Base-by-base conservation (phyloP, 2,797 vertebrate species). In the Uromys caudimaculatus region DNA sequence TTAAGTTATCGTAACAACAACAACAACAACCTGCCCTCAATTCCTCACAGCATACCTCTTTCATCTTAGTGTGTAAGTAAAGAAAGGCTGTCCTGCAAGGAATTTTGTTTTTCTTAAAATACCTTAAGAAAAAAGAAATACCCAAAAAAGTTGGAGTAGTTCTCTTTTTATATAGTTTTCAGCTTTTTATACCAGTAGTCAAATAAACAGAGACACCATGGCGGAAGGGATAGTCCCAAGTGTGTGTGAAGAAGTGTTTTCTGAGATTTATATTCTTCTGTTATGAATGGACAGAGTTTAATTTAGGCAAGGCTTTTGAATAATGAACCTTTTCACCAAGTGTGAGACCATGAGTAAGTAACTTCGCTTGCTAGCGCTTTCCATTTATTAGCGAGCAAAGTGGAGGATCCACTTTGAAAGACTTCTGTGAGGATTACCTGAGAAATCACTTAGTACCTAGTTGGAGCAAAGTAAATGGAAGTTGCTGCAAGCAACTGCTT, bases 261-360 rank as follows among this genome's bases (percentile, higher is more conserved):
- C 23, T 60, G 69, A 89, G 62, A 95, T 93, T 94, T 94, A 62
- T 73, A 75, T 56, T 96, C 50, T 90, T 96, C 58, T 38, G 24
- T 44, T 38, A 89, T 0, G 19, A 60, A 32, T 19, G 38, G 41
- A 97, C 94, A 92, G 58, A 67, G 35, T 56, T 96, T 82, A 81
- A 87, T 91, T 7, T 89, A 90, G 88, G 67, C 27, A 95, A 89
- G 89, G 71, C 50, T 75, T 78, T 92, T 93, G 54, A n/a, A 60
- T 52, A 93, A 83, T 9, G 23, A 93, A 89, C 86, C 1, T 0
- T 91, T 94, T 60, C 50, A 89, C 16, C 62, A 54, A 89, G 23
- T 75, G 38, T 76, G 62, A 92, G 86, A 95, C 47, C 62, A 73
- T 96, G 69, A 62, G 23, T 89, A 93, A 95, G 44, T 91, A 84